Evolutionary conservation across 2,113 vertebrate species (phyloP), one percentile per base, ranked within the genome.

Genomic region (Cebus imitator): DNA sequence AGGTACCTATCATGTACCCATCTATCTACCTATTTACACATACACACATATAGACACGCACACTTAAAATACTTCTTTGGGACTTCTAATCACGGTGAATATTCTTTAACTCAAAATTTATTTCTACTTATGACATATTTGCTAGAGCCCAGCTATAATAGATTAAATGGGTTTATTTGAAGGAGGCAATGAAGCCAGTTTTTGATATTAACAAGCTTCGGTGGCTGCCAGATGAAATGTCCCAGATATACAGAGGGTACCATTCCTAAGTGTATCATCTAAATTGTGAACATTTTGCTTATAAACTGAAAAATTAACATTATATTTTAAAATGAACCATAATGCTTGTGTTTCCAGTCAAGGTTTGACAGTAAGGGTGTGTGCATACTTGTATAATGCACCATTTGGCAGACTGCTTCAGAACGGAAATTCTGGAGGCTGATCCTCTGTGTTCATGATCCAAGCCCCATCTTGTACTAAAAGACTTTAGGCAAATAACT

Each of bases 151-250:
- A 84, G 55, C 45, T 84, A 88, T 27, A 92, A 96, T 23, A 93
- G 87, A 92, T 82, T 70, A 88, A 91, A 91, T 72, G 35, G 30
- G 25, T 4, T 87, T 96, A 92, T 96, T 43, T 94, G 90, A 97
- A 97, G 45, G 66, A 95, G 66, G 48, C 95, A 83, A 50, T 68
- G 88, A 94, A 94, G 50, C 20, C 50, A 96, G 78, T 90, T 96
- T 70, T 94, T 95, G 92, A 92, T 87, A 97, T 96, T 97, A 97
- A 96, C 61, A 97, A 94, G 78, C 55, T 73, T 83, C 86, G 87
- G 23, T 55, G 88, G 79, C 55, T 79, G 43, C 68, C 88, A 82
- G 20, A 75, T 84, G 52, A 95, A 95, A 95, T 94, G 61, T 72
- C 97, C 87, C 68, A 96, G 95, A 91, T 61, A 87, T 27, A 93